Conservation (phyloP, 2,797 vertebrate species). For the Myoxocephalus aenaeus region DNA sequence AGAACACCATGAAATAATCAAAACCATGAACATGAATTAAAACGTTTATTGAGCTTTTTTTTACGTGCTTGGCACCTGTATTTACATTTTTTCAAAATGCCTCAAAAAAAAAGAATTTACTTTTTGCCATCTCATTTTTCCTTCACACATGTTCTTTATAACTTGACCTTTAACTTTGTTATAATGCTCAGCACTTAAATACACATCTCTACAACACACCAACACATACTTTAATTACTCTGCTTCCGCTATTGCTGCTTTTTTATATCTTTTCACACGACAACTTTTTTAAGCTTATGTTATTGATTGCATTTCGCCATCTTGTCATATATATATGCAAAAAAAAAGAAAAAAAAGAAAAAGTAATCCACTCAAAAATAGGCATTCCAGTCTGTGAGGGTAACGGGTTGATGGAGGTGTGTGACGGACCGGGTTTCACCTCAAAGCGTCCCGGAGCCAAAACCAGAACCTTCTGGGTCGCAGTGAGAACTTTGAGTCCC, state of each 20-base stretch:
- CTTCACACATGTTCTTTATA: constrained; percentile 70
- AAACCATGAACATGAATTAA: constrained; percentile 83
- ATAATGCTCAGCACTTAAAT: constrained; percentile 96
- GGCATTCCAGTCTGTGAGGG: constrained; percentile 68
- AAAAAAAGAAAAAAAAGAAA: constrained; percentile 66
- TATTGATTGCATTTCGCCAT: constrained; percentile 86
- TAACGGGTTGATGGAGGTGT: constrained; percentile 37
- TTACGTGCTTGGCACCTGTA: constrained; percentile 96
- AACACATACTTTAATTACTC: constrained; percentile 92
- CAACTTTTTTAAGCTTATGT: constrained; percentile 87
- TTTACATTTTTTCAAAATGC: constrained; percentile 93
- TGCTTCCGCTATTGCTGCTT: constrained; percentile 86
- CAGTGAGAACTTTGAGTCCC: constrained; percentile 56
- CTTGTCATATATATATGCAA: constrained; percentile 65
- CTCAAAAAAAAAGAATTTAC: constrained; percentile 78
- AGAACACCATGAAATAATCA: constrained; percentile 1
- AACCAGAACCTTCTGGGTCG: constrained; percentile 45
- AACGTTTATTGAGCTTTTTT: constrained; percentile 93
- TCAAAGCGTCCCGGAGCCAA: constrained; percentile 7
- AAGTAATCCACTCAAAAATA: constrained; percentile 76
- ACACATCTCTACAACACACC: constrained; percentile 97
- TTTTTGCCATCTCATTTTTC: constrained; percentile 83
- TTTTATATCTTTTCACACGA: constrained; percentile 90
- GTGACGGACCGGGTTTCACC: constrained; percentile 21
- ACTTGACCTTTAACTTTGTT: constrained; percentile 90